Base-by-base conservation (phyloP, 2,113 vertebrate species). In the Heptranchias perlo region DNA sequence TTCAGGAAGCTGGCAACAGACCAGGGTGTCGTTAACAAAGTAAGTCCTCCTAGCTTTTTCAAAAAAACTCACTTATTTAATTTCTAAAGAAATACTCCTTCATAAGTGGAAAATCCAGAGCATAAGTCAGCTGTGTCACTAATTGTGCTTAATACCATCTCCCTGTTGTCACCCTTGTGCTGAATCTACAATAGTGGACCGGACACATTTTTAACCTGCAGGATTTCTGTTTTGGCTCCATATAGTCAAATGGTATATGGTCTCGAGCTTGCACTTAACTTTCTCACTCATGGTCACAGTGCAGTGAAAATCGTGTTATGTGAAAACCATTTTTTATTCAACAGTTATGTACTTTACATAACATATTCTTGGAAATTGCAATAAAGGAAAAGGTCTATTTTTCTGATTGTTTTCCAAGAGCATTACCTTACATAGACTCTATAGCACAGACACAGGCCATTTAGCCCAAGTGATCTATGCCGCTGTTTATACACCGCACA, bases 1-100 rank as follows among this genome's bases (percentile, higher is more conserved):
- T 99, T 99, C 97, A 98, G 97, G 96, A 99, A 99, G 97, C 98
- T 99, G 97, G 98, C 98, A 89, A 97, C 97, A 25, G 99, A 99
- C 95, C 97, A 97, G 84, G 98, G 98, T 0, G 96, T 98, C 94
- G 98, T 97, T 94, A 97, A 98, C 96, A 97, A 99, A 96, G 99
- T 99, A 98, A 98, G 96, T 39, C 78, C 91, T 96, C 21, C 39
- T 82, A 39, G 0, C 78, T 82, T 47, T 82, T 82, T 82, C 35
- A 39, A 35, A 39, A 82, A 82, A 82, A 28, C 14, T 39, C 13
- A 89, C 28, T 18, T 18, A 18, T 91, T 91, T 58, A 91, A 58
- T n/a, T 31, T n/a, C 28, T 62, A 93, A 93, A 39, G n/a, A 58
- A 91, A n/a, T 92, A 54, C n/a, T 58, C 13, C 31, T 6, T n/a